Percentiles rank a stretch among this genome's conserved stretches.
Evolutionary conservation across 2,888 invertebrate genomes (phyloP).

Genomic region (Oeneis ivallda): DNA sequence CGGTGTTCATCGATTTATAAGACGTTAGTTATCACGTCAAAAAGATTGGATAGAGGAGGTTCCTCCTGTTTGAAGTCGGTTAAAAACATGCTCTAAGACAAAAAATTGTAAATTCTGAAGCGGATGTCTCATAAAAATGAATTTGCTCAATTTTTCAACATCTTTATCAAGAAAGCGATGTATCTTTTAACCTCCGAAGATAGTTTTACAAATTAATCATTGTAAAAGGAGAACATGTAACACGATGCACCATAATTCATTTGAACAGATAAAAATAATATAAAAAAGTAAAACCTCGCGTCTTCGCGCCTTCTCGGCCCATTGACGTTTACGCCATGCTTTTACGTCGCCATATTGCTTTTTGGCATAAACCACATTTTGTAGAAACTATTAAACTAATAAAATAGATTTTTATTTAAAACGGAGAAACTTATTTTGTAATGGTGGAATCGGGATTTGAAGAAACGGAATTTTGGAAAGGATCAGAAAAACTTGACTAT

Average conservation of each 20-base stretch:
- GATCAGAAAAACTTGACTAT: too few species aligned
- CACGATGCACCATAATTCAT: conserved; percentile 38
- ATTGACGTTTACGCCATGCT: conserved; percentile 62
- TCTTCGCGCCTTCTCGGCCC: conserved; percentile 66
- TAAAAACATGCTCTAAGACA: not conserved
- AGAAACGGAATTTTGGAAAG: too few species aligned
- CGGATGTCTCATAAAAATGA: conserved; percentile 19
- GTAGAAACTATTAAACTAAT: too few species aligned
- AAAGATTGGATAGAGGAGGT: too few species aligned
- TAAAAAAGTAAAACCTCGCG: conserved; percentile 31
- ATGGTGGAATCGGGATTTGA: too few species aligned
- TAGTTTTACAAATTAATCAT: conserved; percentile 41
- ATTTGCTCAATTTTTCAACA: not conserved
- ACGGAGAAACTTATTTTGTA: too few species aligned
- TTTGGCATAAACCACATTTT: conserved; percentile 66
- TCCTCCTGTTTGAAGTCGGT: too few species aligned
- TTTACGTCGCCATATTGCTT: conserved; percentile 50
- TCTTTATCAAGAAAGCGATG: conserved; percentile 20
- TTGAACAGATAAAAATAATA: conserved; percentile 14
- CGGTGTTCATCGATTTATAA: too few species aligned
- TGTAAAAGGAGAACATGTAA: conserved; percentile 37
- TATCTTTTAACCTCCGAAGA: conserved; percentile 25
- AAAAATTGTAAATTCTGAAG: not conserved
- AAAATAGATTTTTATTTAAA: too few species aligned
- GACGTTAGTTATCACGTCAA: too few species aligned